Evolutionary conservation across 2,113 vertebrate genomes (phyloP), one percentile per base, ranked within the genome.

Genomic region (Thermophis baileyi): DNA sequence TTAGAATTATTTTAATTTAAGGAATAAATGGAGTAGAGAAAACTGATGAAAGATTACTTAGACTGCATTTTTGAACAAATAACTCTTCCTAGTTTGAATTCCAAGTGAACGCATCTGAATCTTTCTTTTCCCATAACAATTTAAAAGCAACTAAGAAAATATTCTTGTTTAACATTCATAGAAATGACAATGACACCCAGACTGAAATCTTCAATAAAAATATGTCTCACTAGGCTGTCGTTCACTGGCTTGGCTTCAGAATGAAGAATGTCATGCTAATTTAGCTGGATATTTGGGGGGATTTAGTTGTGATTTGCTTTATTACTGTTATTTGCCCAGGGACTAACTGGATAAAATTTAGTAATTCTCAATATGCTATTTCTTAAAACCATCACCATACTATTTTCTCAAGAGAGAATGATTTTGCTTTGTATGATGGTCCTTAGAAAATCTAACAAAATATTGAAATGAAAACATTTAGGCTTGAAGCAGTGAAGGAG

Each of bases 401-500:
- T 96, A 91, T 97, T 97, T 95, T 94, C 96, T 97, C 95, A 96
- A 96, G 95, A 93, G 94, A 95, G 94, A 96, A 96, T 95, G 87
- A 93, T 92, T 93, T 96, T 94, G 81, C 89, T 91, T 94, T 94
- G 96, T 95, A 95, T 91, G 94, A 95, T 89, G 92, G 94, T 94
- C 96, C 95, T 98, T 97, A 96, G 96, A 96, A 97, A 94, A 94
- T 96, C 94, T 93, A 89, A 89, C 53, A 54, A 50, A 46, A 95
- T 89, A 95, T 95, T 95, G 95, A 91, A 94, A 92, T 51, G 90
- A 63, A 57, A 87, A 95, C 95, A 96, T 93, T 96, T 96, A 97
- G 97, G 97, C 97, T 97, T 81, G 35, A 81, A 81, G 18, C 6
- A 40, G n/a, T 74, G 6, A 74, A 74, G 16, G 2, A 74, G 6